Conservation (phyloP, 2,113 vertebrate genomes). For the Thinocorus orbignyianus region DNA sequence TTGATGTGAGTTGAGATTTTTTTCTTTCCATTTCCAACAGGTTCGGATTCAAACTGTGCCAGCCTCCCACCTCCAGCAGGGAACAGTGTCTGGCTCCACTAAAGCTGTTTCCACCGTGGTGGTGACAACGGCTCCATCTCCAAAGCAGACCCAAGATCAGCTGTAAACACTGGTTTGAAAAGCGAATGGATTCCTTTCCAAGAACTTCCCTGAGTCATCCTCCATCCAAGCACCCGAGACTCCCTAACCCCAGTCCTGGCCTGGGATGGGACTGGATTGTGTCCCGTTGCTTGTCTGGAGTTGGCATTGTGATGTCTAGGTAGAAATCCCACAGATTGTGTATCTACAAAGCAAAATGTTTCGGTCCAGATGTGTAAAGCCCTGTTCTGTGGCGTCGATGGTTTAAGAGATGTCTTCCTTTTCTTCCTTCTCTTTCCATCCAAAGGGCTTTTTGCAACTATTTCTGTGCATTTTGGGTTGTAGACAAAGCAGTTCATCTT, state of each 20-base stretch:
- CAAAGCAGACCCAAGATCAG: slow-evolving; percentile 87
- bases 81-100: slow-evolving; percentile 83
- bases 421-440: background rate
- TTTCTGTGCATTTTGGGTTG: background rate
- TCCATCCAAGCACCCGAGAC: background rate
- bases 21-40: slow-evolving; percentile 60
- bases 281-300: background rate
- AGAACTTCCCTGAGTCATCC: background rate
- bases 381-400: background rate
- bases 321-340: background rate
- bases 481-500: background rate
- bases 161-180: slow-evolving; percentile 60
- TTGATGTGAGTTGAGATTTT: background rate
- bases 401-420: background rate
- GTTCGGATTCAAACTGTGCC: slow-evolving; percentile 94
- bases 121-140: slow-evolving; percentile 89
- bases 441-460: background rate
- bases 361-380: background rate
- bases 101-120: slow-evolving; percentile 95
- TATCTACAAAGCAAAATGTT: background rate
- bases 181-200: background rate
- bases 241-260: background rate
- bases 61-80: slow-evolving; percentile 90
- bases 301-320: background rate
- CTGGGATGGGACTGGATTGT: background rate